phyloP scores from a whole-genome alignment of 2,888 invertebrate species.

The Euclidia mi region DNA sequence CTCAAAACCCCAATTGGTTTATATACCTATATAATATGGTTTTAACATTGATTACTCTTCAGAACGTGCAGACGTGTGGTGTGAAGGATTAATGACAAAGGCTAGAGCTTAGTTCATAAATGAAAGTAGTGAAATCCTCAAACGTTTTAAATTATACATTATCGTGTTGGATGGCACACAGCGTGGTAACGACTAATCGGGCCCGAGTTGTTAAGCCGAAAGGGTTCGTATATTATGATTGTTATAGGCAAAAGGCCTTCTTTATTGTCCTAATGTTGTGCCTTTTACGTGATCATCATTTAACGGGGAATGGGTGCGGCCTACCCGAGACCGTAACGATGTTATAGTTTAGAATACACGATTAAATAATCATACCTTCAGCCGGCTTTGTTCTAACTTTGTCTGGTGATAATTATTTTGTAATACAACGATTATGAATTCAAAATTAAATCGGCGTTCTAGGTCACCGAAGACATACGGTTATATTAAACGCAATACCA shows the following conservation, averaged over 20 bases:
- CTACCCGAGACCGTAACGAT: slow-evolving; percentile 56
- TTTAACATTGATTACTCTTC: too few relatives aligned
- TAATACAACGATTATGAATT: slow-evolving; percentile 28
- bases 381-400: slow-evolving; percentile 43
- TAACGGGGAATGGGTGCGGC: slow-evolving; percentile 66
- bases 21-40: too few relatives aligned
- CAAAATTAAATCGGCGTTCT: neutral
- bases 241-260: slow-evolving; percentile 80
- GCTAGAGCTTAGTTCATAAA: too few relatives aligned
- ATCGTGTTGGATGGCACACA: slow-evolving; percentile 66
- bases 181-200: slow-evolving; percentile 67
- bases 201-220: slow-evolving; percentile 63
- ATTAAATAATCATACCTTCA: slow-evolving; percentile 60
- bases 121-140: slow-evolving; percentile 51
- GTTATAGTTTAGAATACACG: slow-evolving; percentile 63
- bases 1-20: too few relatives aligned
- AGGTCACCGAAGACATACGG: too few relatives aligned
- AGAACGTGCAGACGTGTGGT: too few relatives aligned
- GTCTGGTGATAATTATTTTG: slow-evolving; percentile 35
- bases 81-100: too few relatives aligned
- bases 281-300: slow-evolving; percentile 81
- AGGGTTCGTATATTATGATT: slow-evolving; percentile 83
- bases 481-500: too few relatives aligned
- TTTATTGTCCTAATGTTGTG: slow-evolving; percentile 82
- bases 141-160: slow-evolving; percentile 69